A percentile compares a stretch with the other conserved stretches of the same genome.
Conservation (phyloP, 35 echinoderm and acorn worm genomes). For the Heliocidaris erythrogramma region DNA sequence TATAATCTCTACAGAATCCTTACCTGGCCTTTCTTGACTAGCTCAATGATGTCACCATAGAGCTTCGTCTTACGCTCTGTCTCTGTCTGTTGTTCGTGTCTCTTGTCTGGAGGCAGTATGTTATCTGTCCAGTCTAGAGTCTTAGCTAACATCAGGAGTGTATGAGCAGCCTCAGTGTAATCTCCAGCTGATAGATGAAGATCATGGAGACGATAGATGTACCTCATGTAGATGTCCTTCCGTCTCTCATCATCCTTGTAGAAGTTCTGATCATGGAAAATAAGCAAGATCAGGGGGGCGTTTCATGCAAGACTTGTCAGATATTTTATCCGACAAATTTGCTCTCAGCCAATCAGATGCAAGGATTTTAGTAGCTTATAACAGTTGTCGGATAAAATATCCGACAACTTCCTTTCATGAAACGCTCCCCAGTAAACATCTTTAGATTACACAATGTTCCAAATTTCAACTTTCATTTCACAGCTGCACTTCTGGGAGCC, state of each 20-base stretch:
- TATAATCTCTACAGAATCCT: neutral
- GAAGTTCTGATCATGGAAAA: slow-evolving; percentile 61
- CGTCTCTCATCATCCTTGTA: slow-evolving; percentile 83
- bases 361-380: too few relatives aligned
- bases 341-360: too few relatives aligned
- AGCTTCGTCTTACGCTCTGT: slow-evolving; percentile 77
- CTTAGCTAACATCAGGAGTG: slow-evolving; percentile 72
- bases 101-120: slow-evolving; percentile 49
- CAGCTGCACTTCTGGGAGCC: too few relatives aligned
- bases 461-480: too few relatives aligned
- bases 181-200: slow-evolving; percentile 73
- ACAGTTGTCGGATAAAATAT: too few relatives aligned
- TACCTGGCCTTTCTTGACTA: slow-evolving; percentile 87
- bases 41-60: slow-evolving; percentile 82
- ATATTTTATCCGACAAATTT: too few relatives aligned
- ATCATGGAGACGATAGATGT: slow-evolving; percentile 87
- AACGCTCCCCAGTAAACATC: too few relatives aligned
- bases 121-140: slow-evolving; percentile 72
- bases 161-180: slow-evolving; percentile 84
- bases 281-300: too few relatives aligned
- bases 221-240: slow-evolving; percentile 76
- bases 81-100: slow-evolving; percentile 60
- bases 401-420: too few relatives aligned
- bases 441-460: too few relatives aligned
- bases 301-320: too few relatives aligned